These are phyloP conservation scores for Mandrillus leucophaeus DNA, from an alignment of 2,113 vertebrate species.

Conservation along the genomic window DNA sequence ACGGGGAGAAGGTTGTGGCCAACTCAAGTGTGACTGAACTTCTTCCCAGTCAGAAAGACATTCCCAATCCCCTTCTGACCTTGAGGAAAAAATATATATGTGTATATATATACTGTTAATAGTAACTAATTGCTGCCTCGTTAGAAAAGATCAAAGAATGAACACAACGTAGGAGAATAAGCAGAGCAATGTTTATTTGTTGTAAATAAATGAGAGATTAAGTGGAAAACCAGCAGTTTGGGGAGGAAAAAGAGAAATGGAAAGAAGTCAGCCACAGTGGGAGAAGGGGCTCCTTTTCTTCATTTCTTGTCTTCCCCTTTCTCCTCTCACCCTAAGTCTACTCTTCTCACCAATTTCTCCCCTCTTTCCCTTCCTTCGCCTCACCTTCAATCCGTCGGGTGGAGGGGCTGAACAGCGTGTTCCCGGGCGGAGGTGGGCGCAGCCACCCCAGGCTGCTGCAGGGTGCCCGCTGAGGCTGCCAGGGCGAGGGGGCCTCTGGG, in stretches of 20 bases:
- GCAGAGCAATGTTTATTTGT: constrained; percentile 69
- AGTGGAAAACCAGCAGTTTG: constrained; percentile 14
- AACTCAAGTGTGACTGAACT: constrained; percentile 52
- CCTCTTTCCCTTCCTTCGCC: background rate
- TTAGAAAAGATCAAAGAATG: constrained; percentile 57
- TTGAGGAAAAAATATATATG: background rate
- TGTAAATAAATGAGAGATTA: constrained; percentile 59
- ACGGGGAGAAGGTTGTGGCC: constrained; percentile 2
- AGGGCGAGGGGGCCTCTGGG: background rate
- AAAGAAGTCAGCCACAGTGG: background rate
- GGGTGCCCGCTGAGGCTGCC: background rate
- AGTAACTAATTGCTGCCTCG: constrained; percentile 30
- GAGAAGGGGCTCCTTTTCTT: background rate
- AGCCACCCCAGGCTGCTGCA: background rate
- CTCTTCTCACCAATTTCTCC: background rate
- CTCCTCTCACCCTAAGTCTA: background rate
- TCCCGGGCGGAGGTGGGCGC: background rate
- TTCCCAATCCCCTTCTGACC: constrained; percentile 31
- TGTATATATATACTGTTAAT: background rate
- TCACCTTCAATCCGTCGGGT: constrained; percentile 59
- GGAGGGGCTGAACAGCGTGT: background rate
- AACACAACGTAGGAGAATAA: constrained; percentile 42
- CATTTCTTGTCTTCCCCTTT: background rate
- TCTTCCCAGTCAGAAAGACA: constrained; percentile 13
- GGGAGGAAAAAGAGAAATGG: background rate